phyloP scores from a whole-genome alignment of 2,888 invertebrate genomes.

The Trichopoda pennipes region DNA sequence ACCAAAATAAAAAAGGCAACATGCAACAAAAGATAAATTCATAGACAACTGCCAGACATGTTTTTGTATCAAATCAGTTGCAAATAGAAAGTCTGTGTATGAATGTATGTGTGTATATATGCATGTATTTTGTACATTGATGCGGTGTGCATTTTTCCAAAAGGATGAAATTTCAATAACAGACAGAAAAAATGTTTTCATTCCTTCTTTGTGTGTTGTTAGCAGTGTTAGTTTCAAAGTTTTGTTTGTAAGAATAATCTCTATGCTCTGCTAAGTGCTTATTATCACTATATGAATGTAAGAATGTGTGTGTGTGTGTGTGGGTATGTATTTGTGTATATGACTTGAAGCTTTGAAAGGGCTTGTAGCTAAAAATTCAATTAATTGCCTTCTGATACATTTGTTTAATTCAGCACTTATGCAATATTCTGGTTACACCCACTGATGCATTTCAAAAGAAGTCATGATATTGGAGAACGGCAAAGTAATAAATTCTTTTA shows the following conservation, averaged over 20 bases:
- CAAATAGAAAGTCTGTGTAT: not conserved
- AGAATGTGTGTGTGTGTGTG: not conserved
- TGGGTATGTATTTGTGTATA: not conserved
- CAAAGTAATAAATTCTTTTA: not conserved
- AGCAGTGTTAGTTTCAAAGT: slow-evolving; percentile 12
- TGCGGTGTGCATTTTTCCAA: slow-evolving; percentile 11
- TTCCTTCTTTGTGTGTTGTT: slow-evolving; percentile 12
- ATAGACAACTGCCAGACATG: slow-evolving; percentile 57
- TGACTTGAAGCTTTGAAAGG: slow-evolving; percentile 19
- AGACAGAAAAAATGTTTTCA: slow-evolving; percentile 39
- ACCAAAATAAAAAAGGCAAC: slow-evolving; percentile 10
- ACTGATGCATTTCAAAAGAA: not conserved
- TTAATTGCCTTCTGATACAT: slow-evolving; percentile 67
- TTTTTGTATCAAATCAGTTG: slow-evolving; percentile 20
- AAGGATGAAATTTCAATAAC: slow-evolving; percentile 50
- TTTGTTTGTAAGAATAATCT: slow-evolving; percentile 24
- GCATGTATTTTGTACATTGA: not conserved
- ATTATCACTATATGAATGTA: not conserved
- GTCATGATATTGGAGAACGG: not conserved
- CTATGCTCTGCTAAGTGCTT: not conserved
- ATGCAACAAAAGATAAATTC: slow-evolving; percentile 52
- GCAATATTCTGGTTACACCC: not conserved
- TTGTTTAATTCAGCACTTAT: slow-evolving; percentile 45
- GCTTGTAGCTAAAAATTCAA: slow-evolving; percentile 66
- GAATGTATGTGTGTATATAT: not conserved